Evolutionary conservation across 2,888 invertebrate species (phyloP).

Genomic region (Drosophila antonietae): DNA sequence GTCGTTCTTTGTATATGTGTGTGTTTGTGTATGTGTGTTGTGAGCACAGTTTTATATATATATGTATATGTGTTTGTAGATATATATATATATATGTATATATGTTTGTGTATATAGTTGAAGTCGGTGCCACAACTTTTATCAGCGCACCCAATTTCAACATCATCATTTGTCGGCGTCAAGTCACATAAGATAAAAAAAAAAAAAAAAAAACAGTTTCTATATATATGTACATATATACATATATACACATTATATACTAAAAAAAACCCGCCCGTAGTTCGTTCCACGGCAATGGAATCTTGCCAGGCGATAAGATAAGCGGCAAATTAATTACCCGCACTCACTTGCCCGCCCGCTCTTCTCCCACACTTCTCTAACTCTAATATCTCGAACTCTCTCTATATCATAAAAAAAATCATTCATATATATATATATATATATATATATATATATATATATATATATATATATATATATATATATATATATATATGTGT

Average conservation of each 20-base stretch:
- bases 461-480: conserved; percentile 6
- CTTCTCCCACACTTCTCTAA: conserved; percentile 8
- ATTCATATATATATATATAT: conserved; percentile 7
- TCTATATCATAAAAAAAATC: conserved; percentile 16
- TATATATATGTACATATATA: not conserved
- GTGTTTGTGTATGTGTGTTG: conserved; percentile 2
- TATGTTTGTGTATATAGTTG: conserved; percentile 19
- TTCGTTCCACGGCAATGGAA: conserved; percentile 35
- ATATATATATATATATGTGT: too few relatives aligned
- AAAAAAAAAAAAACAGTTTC: conserved; percentile 20
- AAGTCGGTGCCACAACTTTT: conserved; percentile 46
- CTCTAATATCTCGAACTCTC: conserved; percentile 40
- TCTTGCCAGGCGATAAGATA: conserved; percentile 68
- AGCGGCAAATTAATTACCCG: conserved; percentile 68
- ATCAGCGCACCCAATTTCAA: conserved; percentile 68
- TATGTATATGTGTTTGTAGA: conserved; percentile 5
- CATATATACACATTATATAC: conserved; percentile 4
- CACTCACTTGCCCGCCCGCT: conserved; percentile 19
- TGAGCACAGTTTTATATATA: conserved; percentile 1
- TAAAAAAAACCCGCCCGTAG: not conserved
- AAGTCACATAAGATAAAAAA: conserved; percentile 61
- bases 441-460: conserved; percentile 2
- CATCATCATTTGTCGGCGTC: conserved; percentile 63
- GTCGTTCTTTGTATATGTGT: conserved; percentile 10
- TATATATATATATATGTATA: not conserved